phyloP scores from a whole-genome alignment of 2,888 invertebrate genomes.

The Anaspis maculata region DNA sequence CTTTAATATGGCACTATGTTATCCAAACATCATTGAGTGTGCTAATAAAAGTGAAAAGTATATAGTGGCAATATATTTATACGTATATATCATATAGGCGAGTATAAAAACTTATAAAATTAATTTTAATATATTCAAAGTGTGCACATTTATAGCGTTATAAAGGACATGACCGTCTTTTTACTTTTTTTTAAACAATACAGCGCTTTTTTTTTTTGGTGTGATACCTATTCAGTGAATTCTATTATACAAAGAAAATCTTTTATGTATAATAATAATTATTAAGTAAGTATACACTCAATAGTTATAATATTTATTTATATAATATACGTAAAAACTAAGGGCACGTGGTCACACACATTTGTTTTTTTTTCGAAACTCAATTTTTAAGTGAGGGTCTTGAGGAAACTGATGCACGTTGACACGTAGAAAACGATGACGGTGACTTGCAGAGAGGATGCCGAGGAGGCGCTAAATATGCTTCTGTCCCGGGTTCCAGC shows the following conservation, averaged over 20 bases:
- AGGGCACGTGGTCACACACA: conserved; percentile 16
- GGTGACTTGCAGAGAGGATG: conserved; percentile 4
- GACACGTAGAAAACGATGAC: conserved; percentile 9
- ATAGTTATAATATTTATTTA: no score
- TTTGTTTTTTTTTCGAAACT: conserved; percentile 3
- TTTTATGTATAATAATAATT: conserved; percentile 4
- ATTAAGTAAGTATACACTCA: no score
- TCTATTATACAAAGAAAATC: conserved; percentile 25
- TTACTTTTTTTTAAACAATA: no score
- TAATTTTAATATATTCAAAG: conserved; percentile 13
- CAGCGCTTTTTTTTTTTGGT: conserved; percentile 26
- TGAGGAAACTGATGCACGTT: conserved; percentile 15
- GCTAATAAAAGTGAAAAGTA: conserved; percentile 7
- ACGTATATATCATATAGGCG: conserved; percentile 6
- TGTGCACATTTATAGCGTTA: conserved; percentile 24
- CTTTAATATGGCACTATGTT: conserved; percentile 22
- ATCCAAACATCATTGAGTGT: conserved; percentile 18
- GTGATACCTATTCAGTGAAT: conserved; percentile 37
- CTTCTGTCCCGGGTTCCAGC: no score
- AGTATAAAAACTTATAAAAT: conserved; percentile 9
- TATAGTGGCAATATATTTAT: conserved; percentile 4
- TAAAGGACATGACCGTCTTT: conserved; percentile 17
- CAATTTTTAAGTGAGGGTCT: conserved; percentile 22
- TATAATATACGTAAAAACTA: conserved; percentile 16
- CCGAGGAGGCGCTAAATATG: no score